Evolutionary conservation across 2,113 vertebrate genomes (phyloP), one percentile per base, ranked within the genome.

Genomic region (Thunnus maccoyii): DNA sequence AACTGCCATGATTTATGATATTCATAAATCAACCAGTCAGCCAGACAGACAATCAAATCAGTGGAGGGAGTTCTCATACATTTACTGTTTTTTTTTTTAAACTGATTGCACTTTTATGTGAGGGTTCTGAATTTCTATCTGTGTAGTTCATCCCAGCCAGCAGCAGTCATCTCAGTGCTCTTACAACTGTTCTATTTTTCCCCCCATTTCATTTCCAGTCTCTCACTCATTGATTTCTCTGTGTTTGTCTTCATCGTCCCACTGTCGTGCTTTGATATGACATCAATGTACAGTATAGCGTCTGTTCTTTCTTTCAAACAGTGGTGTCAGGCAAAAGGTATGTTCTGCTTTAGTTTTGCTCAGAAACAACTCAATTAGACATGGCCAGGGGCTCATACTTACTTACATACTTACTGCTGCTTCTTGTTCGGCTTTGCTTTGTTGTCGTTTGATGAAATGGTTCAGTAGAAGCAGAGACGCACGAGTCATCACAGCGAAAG

Each of bases 321-420:
- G 70, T 66, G 72, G 50, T 86, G 82, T 92, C 82, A 87, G 76
- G 79, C 73, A 67, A 82, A 90, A 93, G 88, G 87, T 93, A 88
- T 68, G 88, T 90, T 91, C 82, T 87, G 55, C 78, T 88, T 88
- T 85, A 72, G 86, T 64, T 76, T 77, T 85, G 76, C 64, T 91
- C 63, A 71, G 81, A 93, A 91, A 76, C 72, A 83, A 72, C 85
- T 82, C 72, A 75, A 88, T 92, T 88, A 91, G 80, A 79, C 70
- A 76, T 61, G 82, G 82, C 91, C 78, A 20, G 20, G 20, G 90
- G 86, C 87, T 76, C 54, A 36, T 64, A 36, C 64, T 72, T 58
- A 58, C 44, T 22, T 15, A 15, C 22, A 27, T 54, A 61, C 68
- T 86, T 56, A 60, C 79, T 75, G 71, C 78, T 18, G 76, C 88